Evolutionary conservation across 53 echinoderm and acorn worm genomes (phyloP).

Genomic region (Temnopleurus reevesii): DNA sequence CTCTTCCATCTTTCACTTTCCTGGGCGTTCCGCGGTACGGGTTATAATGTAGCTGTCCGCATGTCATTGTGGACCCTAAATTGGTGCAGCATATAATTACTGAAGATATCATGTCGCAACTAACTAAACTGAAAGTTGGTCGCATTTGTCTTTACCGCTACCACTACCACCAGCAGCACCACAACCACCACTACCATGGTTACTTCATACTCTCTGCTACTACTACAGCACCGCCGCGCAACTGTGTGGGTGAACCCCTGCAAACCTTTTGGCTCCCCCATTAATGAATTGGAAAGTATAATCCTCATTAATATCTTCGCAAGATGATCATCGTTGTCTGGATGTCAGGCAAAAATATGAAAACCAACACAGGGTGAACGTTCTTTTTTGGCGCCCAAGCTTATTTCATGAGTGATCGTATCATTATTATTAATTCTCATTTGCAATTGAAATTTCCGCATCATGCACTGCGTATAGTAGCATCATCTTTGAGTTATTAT

Average conservation of each 20-base stretch:
- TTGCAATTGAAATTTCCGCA: constrained; percentile 40
- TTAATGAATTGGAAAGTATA: constrained; percentile 37
- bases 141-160: too few relatives aligned
- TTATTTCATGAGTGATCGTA: constrained; percentile 42
- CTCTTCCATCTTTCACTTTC: too few relatives aligned
- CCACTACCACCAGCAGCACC: background rate
- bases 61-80: too few relatives aligned
- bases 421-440: constrained; percentile 49
- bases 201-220: too few relatives aligned
- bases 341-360: background rate
- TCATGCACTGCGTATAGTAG: background rate
- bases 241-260: too few relatives aligned
- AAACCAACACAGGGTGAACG: constrained; percentile 23
- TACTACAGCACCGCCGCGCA: too few relatives aligned
- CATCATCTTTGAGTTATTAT: background rate
- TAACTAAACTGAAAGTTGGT: too few relatives aligned
- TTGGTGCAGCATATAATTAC: too few relatives aligned
- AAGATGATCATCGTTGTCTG: background rate
- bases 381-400: constrained; percentile 40
- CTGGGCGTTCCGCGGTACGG: too few relatives aligned
- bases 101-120: too few relatives aligned
- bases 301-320: constrained; percentile 3
- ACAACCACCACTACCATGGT: too few relatives aligned
- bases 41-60: too few relatives aligned
- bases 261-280: background rate